Percentiles rank a stretch among this genome's conserved stretches.
These are phyloP conservation scores for Plagodis dolabraria DNA, from an alignment of 2,888 invertebrate genomes.

Conservation along the genomic window DNA sequence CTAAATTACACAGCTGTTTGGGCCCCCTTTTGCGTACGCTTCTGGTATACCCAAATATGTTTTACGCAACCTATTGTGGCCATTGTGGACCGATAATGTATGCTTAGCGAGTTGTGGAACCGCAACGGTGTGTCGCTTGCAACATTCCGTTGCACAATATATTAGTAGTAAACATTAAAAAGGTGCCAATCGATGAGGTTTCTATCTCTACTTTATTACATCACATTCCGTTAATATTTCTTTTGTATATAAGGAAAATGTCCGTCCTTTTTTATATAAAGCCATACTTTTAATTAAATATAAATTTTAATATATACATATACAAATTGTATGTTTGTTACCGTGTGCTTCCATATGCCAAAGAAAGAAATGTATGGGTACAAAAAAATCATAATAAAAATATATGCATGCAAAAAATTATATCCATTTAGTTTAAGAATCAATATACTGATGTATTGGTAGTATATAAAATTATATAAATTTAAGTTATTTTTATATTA, in stretches of 20 bases:
- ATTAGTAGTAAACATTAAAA: conserved; percentile 16
- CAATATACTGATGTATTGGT: conserved; percentile 33
- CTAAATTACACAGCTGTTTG: conserved; percentile 3
- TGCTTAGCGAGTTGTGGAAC: conserved; percentile 9
- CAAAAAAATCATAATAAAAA: conserved; percentile 54
- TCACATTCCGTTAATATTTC: conserved; percentile 21
- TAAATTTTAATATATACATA: conserved; percentile 39
- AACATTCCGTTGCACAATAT: conserved; percentile 18
- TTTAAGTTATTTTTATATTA: conserved; percentile 60
- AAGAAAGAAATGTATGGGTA: conserved; percentile 76
- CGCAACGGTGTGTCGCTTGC: conserved; percentile 5
- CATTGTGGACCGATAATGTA: conserved; percentile 14
- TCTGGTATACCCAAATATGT: conserved; percentile 9
- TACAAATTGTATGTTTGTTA: conserved; percentile 37
- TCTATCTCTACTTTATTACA: conserved; percentile 18
- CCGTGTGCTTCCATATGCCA: conserved; percentile 68
- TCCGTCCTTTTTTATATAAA: conserved; percentile 59
- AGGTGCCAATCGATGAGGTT: conserved; percentile 26
- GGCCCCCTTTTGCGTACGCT: conserved; percentile 3
- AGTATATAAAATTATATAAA: conserved; percentile 38
- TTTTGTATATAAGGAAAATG: conserved; percentile 26
- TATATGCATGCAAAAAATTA: conserved; percentile 66
- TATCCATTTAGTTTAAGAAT: conserved; percentile 42
- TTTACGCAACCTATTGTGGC: conserved; percentile 19
- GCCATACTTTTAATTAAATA: conserved; percentile 51